phyloP scores from a whole-genome alignment of 1,140 invertebrate species.

The Cheumatopsyche charites region DNA sequence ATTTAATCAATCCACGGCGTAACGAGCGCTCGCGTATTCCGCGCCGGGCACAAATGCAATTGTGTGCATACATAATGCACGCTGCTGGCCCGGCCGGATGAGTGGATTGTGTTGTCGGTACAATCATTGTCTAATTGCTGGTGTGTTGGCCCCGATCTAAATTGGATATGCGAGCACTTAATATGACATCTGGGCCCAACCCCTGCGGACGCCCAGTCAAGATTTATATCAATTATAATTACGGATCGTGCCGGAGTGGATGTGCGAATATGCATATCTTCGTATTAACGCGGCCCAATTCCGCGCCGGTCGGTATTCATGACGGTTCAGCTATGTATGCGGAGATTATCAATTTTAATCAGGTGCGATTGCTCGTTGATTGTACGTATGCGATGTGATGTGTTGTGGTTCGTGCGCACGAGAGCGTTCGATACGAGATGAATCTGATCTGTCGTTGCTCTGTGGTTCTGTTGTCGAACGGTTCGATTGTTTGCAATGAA shows the following conservation, averaged over 20 bases:
- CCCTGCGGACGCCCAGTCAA: neutral
- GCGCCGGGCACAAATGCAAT: slow-evolving; percentile 11
- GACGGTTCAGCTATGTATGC: no score
- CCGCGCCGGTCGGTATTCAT: no score
- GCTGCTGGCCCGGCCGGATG: neutral
- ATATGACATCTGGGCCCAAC: slow-evolving; percentile 28
- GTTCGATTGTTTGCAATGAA: no score
- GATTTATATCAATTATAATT: slow-evolving; percentile 28
- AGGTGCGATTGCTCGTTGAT: no score
- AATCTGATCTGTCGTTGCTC: no score
- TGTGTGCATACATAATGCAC: slow-evolving; percentile 18
- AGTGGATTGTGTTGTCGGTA: slow-evolving; percentile 36
- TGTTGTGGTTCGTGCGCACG: no score
- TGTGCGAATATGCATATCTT: neutral
- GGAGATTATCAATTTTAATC: no score
- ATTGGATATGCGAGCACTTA: slow-evolving; percentile 35
- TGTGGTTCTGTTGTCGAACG: no score
- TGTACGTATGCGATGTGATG: no score
- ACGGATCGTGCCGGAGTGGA: neutral
- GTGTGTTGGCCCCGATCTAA: slow-evolving; percentile 24
- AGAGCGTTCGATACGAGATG: no score
- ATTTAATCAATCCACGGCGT: no score
- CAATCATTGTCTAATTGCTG: slow-evolving; percentile 42
- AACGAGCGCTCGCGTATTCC: neutral
- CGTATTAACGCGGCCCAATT: slow-evolving; percentile 19